phyloP scores from a whole-genome alignment of 2,113 vertebrate genomes.

The Pandion haliaetus region DNA sequence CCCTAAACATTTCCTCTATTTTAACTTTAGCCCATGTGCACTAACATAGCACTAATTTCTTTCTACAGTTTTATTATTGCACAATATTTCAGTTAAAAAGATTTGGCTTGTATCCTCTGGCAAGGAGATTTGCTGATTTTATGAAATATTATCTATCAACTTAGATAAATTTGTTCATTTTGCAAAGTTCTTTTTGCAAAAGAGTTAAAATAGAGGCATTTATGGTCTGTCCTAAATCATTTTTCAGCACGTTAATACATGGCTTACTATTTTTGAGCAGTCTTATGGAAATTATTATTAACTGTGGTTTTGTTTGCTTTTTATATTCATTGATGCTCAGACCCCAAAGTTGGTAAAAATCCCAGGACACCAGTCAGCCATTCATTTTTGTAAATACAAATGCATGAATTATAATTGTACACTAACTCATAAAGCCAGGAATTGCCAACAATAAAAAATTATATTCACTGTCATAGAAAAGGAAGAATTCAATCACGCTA shows the following conservation, averaged over 20 bases:
- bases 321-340: neutral
- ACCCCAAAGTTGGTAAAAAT: neutral
- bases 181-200: slow-evolving; percentile 16
- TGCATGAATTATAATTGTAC: neutral
- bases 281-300: slow-evolving; percentile 20
- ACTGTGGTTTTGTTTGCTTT: neutral
- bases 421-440: neutral
- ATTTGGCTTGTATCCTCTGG: slow-evolving; percentile 38
- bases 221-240: slow-evolving; percentile 8
- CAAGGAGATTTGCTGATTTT: slow-evolving; percentile 34
- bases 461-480: neutral
- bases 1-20: neutral
- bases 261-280: neutral
- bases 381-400: neutral
- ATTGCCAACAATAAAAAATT: neutral
- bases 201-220: slow-evolving; percentile 31
- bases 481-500: neutral
- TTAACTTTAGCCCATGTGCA: neutral
- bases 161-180: slow-evolving; percentile 50
- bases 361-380: neutral
- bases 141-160: slow-evolving; percentile 58
- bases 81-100: slow-evolving; percentile 40
- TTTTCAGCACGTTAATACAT: neutral
- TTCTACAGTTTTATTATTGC: slow-evolving; percentile 28
- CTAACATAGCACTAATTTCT: slow-evolving; percentile 5